Base-by-base conservation (phyloP, 1,140 invertebrate species). In the Drosophila setifemur region DNA sequence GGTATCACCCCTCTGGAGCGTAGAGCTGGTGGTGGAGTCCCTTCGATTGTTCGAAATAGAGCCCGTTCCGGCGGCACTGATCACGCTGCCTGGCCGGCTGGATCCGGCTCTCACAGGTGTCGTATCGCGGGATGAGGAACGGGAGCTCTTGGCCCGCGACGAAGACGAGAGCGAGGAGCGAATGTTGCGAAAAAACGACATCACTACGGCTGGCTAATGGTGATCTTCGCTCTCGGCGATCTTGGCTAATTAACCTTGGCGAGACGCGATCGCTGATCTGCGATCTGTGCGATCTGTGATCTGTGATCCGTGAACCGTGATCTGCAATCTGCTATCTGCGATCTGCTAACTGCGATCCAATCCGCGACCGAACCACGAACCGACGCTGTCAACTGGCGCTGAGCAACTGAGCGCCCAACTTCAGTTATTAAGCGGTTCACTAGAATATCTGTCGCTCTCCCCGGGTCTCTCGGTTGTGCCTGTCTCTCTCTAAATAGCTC, bases 161-260 rank as follows among this genome's bases (percentile, higher is more conserved):
- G 73, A 82, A 25, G 79, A 82, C 44, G 79, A 69, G 52, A 89
- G 63, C 31, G 88, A 76, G 11, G 88, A 76, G 42, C 88, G 88
- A 23, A 90, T 79, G 31, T 83, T 90, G 57, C 88, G 88, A 71
- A 90, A 90, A 71, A 90, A 89, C 64, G 88, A 90, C 88, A 90
- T 90, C 37, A 35, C 54, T 26, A 14, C 2, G n/a, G 2, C 4
- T 11, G 35, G 12, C n/a, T n/a, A n/a, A n/a, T 28, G 9, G 18
- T 7, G 39, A 26, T 60, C 45, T 63, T 52, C 11, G 31, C 14
- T 12, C 29, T 33, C 23, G 43, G 42, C 57, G 63, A 28, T 61
- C 35, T 40, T 47, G 47, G 18, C 6, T 48, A 37, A 37, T 37
- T 37, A 18, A 37, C 14, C 16, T 37, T 37, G 33, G 14, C 11